phyloP scores from a whole-genome alignment of 2,888 invertebrate genomes.

The Leptogaster cylindrica region DNA sequence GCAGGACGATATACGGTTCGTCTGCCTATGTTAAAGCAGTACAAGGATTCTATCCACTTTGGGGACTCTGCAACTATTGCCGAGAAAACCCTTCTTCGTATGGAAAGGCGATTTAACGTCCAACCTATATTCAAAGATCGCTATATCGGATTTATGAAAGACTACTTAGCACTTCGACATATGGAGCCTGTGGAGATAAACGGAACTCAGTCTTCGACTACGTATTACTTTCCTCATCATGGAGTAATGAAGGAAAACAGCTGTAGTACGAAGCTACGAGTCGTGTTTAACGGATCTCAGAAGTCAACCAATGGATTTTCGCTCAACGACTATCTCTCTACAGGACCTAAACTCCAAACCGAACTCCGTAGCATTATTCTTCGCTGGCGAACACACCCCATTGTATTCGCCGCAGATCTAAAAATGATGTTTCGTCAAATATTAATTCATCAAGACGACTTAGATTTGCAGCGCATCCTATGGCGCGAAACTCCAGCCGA shows the following conservation, averaged over 20 bases:
- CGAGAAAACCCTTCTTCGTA: not conserved
- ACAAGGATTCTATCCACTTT: not conserved
- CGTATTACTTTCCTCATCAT: not conserved
- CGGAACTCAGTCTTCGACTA: not conserved
- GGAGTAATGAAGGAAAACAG: not conserved
- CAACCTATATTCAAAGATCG: not conserved
- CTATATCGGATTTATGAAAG: not conserved
- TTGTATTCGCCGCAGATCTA: not conserved
- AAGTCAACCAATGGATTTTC: not conserved
- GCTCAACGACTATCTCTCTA: not conserved
- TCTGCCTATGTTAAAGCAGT: not conserved
- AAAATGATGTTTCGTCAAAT: not conserved
- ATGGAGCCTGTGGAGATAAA: not conserved
- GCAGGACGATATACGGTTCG: not conserved
- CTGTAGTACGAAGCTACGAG: not conserved
- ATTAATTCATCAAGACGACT: too few species aligned
- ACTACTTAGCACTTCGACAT: not conserved
- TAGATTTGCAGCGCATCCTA: not conserved
- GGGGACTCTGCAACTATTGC: not conserved
- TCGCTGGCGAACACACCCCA: not conserved
- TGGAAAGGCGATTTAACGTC: not conserved
- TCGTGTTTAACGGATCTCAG: conserved; percentile 5
- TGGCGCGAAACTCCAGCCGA: not conserved
- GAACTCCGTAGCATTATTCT: not conserved
- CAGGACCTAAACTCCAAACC: not conserved